A percentile compares a stretch with the other conserved stretches of the same genome.
phyloP scores from a whole-genome alignment of 2,888 invertebrate genomes.

The Amorpha juglandis region DNA sequence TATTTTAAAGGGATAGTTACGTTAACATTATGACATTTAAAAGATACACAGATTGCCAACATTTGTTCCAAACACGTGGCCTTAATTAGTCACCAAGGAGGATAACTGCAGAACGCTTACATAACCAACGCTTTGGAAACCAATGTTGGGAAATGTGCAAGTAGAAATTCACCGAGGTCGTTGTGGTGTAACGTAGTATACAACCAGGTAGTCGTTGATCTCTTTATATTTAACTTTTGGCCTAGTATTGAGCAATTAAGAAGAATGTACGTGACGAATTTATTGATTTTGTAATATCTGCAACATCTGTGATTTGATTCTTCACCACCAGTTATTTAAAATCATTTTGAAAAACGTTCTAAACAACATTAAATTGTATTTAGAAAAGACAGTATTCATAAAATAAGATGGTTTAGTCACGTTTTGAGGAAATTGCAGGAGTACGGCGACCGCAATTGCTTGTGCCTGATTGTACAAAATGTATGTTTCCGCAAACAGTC shows the following conservation, averaged over 20 bases:
- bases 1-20: no score
- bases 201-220: constrained; percentile 31
- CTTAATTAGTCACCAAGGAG: constrained; percentile 25
- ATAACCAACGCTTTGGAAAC: constrained; percentile 29
- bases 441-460: no score
- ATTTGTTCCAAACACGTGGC: constrained; percentile 20
- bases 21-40: not conserved
- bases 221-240: constrained; percentile 27
- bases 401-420: no score
- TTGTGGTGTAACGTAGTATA: constrained; percentile 41
- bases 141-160: constrained; percentile 30
- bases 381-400: no score
- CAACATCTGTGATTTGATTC: no score
- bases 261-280: not conserved
- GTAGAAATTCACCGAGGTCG: constrained; percentile 51
- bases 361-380: no score
- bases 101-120: constrained; percentile 23
- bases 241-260: constrained; percentile 2
- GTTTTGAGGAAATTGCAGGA: no score
- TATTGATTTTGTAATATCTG: no score
- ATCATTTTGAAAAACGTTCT: no score
- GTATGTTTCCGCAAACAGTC: no score
- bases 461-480: no score
- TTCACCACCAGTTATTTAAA: no score
- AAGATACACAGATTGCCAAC: not conserved